Percentiles rank a stretch among this genome's conserved stretches.
phyloP scores from a whole-genome alignment of 2,113 vertebrate genomes.

The Leuciscus idus region DNA sequence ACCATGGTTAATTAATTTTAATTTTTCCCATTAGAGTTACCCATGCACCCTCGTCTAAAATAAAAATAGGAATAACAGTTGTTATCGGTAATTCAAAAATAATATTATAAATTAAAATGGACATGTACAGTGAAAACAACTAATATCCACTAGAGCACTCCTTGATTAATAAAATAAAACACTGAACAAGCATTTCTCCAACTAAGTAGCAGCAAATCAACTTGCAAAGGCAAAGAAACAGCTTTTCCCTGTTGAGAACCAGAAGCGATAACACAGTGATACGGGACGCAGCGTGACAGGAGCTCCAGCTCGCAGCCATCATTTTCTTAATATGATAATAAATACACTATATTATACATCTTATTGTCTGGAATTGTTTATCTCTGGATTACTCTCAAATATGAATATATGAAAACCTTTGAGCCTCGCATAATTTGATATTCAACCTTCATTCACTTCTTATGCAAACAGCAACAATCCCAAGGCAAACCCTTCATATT shows the following conservation, averaged over 20 bases:
- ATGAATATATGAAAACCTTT: constrained; percentile 23
- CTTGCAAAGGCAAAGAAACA: neutral
- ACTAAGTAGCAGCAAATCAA: neutral
- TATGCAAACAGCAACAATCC: constrained; percentile 11
- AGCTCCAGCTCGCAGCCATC: neutral
- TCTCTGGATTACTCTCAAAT: neutral
- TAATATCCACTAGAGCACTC: no score
- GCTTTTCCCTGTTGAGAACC: neutral
- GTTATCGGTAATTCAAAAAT: neutral
- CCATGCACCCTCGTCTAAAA: neutral
- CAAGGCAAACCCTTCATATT: constrained; percentile 23
- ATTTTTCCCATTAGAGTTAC: neutral
- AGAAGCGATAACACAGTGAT: neutral
- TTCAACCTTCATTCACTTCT: neutral
- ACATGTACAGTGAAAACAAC: neutral
- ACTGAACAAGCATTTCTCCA: no score
- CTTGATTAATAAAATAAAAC: no score
- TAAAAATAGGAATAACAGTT: neutral
- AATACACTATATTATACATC: neutral
- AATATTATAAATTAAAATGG: neutral
- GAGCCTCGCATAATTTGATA: neutral
- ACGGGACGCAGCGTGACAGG: neutral
- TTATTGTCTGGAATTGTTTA: neutral
- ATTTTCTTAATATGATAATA: neutral
- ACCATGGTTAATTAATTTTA: neutral